Evolutionary conservation across 2,888 invertebrate species (phyloP), one percentile per base, ranked within the genome.

Genomic region (Entomobrya proxima): DNA sequence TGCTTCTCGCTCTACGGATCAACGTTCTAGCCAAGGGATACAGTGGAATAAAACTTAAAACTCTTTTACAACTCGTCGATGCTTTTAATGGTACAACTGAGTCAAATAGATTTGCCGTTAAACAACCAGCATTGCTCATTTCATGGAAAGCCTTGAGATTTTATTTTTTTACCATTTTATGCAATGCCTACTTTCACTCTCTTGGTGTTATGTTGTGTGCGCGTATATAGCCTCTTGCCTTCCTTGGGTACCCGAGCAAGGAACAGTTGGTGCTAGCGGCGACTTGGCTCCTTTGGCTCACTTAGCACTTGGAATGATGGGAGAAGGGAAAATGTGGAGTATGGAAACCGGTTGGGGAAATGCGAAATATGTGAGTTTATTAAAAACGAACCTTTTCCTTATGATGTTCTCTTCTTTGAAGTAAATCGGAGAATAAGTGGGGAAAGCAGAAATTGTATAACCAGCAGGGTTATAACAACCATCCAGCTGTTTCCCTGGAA

Each of bases 251-350:
- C 95, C 95, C 0, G 94, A 94, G 90, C 94, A 95, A 91, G 95
- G 95, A 0, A 94, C 94, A 0, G 94, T 95, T 1, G 95, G 95
- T 9, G 95, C 95, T 21, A 94, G 94, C 88, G 95, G 95, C 0
- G 95, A 95, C 91, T 91, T 95, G 87, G 94, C 94, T 1, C 95
- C 95, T 0, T 91, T 95, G 81, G 92, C 95, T 4, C 95, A 95
- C 91, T 91, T 95, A 86, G 94, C 94, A 0, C 91, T 95, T 0
- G 95, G 95, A 0, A 91, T 95, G 89, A 92, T 95, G 90, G 95
- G 95, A 13, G 94, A 95, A 91, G 95, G 95, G 0, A 93, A 93
- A 90, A 94, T 94, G 94, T 95, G 94, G 94, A 94, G 94, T 89
- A 94, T 94, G 0, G 92, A 93, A 88, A 94, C 94, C 44, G 94